phyloP scores from a whole-genome alignment of 2,888 invertebrate species.

The Stenoptilia bipunctidactyla region DNA sequence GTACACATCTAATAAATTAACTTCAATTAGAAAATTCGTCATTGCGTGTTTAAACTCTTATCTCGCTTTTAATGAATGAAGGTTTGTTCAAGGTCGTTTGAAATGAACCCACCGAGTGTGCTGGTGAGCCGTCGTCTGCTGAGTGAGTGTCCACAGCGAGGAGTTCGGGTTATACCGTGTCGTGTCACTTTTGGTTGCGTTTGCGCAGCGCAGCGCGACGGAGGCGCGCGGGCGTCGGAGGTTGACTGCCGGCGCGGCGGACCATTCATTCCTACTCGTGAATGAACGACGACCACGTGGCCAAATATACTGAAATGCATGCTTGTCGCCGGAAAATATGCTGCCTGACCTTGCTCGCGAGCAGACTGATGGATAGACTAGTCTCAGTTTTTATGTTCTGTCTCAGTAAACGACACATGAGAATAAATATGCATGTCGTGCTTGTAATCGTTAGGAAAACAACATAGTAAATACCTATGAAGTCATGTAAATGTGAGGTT shows the following conservation, averaged over 20 bases:
- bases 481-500: no score
- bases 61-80: constrained; percentile 35
- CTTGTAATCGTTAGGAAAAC: no score
- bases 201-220: constrained; percentile 34
- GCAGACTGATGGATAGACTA: constrained; percentile 18
- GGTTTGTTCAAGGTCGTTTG: constrained; percentile 40
- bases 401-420: background rate
- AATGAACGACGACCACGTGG: constrained; percentile 55
- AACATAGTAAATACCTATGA: no score
- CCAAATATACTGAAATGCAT: constrained; percentile 41
- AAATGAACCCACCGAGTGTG: constrained; percentile 38
- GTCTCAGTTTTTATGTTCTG: constrained; percentile 7
- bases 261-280: constrained; percentile 57
- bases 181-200: constrained; percentile 6
- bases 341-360: constrained; percentile 21
- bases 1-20: constrained; percentile 33
- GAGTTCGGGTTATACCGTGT: constrained; percentile 11
- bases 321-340: constrained; percentile 19
- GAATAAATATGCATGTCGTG: no score
- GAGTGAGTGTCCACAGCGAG: constrained; percentile 12
- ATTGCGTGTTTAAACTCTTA: constrained; percentile 20
- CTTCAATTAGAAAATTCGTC: constrained; percentile 34
- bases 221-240: constrained; percentile 46
- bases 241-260: constrained; percentile 32
- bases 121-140: constrained; percentile 13